A percentile compares a stretch with the other conserved stretches of the same genome.
phyloP scores from a whole-genome alignment of 2,113 vertebrate genomes.

The Oryzias woworae region DNA sequence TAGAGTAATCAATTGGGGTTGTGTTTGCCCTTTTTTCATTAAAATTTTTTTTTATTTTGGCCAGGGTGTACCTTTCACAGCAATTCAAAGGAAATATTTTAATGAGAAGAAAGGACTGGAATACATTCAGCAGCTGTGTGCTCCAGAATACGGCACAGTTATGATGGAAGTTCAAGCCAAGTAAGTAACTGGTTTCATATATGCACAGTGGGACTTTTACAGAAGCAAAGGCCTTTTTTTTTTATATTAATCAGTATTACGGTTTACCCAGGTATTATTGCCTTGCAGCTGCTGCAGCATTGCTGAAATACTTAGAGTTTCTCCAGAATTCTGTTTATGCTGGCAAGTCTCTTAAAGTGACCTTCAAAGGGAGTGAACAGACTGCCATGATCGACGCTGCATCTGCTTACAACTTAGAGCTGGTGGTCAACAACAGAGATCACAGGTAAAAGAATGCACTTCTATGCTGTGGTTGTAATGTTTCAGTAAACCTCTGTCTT shows the following conservation, averaged over 20 bases:
- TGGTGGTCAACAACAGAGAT: constrained; percentile 91
- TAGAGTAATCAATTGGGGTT: not conserved
- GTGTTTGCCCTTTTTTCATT: constrained; percentile 11
- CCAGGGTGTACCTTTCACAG: constrained; percentile 88
- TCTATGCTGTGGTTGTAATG: not conserved
- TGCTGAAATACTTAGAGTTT: constrained; percentile 95
- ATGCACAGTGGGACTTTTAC: not conserved
- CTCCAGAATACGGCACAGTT: constrained; percentile 87
- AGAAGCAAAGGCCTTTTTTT: not conserved
- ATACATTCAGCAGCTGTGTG: constrained; percentile 91
- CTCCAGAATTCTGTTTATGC: constrained; percentile 92
- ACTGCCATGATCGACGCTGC: constrained; percentile 95
- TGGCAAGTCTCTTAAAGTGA: constrained; percentile 91
- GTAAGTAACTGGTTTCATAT: constrained; percentile 73
- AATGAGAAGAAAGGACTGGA: constrained; percentile 96
- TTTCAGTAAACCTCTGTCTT: not conserved
- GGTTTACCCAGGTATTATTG: constrained; percentile 88
- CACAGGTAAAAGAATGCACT: constrained; percentile 77
- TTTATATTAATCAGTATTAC: not conserved
- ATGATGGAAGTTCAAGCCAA: constrained; percentile 94
- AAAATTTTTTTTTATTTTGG: constrained; percentile 43
- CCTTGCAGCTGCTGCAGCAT: constrained; percentile 89
- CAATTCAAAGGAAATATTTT: constrained; percentile 94
- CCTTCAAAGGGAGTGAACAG: constrained; percentile 93
- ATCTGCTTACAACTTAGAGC: constrained; percentile 90